A percentile compares a stretch with the other conserved stretches of the same genome.
Conservation (phyloP, 2,113 vertebrate genomes). For the Anser brachyrhynchus region DNA sequence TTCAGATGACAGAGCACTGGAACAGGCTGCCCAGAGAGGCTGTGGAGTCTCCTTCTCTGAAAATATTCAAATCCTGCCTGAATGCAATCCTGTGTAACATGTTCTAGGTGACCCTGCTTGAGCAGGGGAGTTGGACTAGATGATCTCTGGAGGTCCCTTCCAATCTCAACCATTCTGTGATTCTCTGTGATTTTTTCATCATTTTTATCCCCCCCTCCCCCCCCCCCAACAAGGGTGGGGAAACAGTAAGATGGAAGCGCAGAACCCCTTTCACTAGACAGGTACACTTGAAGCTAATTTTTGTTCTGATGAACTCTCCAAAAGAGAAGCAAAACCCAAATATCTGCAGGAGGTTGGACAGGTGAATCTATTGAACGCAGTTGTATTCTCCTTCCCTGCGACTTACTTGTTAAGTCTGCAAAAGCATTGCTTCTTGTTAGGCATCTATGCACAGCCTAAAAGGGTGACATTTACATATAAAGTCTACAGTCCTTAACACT, state of each 20-base stretch:
- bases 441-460: neutral
- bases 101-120: too few species aligned
- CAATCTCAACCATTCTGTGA: too few species aligned
- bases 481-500: neutral
- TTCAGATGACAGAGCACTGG: too few species aligned
- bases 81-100: too few species aligned
- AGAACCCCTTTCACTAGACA: neutral
- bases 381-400: neutral
- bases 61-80: too few species aligned
- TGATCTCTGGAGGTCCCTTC: too few species aligned
- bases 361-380: neutral
- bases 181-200: too few species aligned
- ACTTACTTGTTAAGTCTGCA: neutral
- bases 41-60: too few species aligned
- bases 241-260: neutral
- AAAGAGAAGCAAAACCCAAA: neutral
- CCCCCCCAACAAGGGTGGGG: neutral
- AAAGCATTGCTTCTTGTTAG: neutral
- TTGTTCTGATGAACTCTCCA: neutral
- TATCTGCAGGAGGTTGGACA: neutral
- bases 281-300: neutral
- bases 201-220: too few species aligned
- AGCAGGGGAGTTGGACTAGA: too few species aligned
- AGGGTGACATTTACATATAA: neutral
- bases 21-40: too few species aligned